These are phyloP conservation scores for Diogma glabrata DNA, from an alignment of 2,888 invertebrate species.

Conservation along the genomic window DNA sequence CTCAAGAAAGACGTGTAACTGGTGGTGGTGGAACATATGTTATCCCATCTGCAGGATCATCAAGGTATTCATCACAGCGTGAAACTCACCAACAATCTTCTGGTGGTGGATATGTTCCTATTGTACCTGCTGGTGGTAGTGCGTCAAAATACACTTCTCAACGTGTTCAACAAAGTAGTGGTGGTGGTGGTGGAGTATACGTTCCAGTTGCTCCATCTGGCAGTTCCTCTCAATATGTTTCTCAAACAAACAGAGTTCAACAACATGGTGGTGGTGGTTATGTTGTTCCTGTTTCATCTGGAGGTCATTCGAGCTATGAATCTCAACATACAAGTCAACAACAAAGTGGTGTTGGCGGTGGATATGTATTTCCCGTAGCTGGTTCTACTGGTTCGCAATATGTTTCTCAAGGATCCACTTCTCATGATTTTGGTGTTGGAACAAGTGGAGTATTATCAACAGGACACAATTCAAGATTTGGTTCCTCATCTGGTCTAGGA, in stretches of 20 bases:
- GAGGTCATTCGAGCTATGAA: slow-evolving; percentile 5
- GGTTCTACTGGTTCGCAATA: no score
- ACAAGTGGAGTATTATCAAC: not conserved
- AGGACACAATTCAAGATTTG: slow-evolving; percentile 3
- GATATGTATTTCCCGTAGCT: no score
- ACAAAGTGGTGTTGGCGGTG: not conserved
- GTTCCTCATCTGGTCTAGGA: slow-evolving; percentile 22
- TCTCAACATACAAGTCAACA: not conserved
- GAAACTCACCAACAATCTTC: slow-evolving; percentile 14
- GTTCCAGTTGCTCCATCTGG: slow-evolving; percentile 3
- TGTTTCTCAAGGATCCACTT: no score
- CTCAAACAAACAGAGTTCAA: not conserved
- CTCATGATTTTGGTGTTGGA: not conserved
- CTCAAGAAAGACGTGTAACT: not conserved
- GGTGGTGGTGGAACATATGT: slow-evolving; percentile 17
- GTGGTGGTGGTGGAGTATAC: slow-evolving; percentile 1
- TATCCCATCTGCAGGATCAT: slow-evolving; percentile 10
- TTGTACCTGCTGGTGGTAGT: slow-evolving; percentile 10
- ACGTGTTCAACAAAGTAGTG: not conserved
- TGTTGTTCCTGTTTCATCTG: not conserved
- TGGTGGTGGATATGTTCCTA: slow-evolving; percentile 9
- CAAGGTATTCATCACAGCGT: not conserved
- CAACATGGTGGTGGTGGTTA: not conserved
- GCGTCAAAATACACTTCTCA: not conserved
- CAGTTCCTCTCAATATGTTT: not conserved